Evolutionary conservation across 1,140 invertebrate species (phyloP), one percentile per base, ranked within the genome.

Genomic region (Trinorchestia longiramus): DNA sequence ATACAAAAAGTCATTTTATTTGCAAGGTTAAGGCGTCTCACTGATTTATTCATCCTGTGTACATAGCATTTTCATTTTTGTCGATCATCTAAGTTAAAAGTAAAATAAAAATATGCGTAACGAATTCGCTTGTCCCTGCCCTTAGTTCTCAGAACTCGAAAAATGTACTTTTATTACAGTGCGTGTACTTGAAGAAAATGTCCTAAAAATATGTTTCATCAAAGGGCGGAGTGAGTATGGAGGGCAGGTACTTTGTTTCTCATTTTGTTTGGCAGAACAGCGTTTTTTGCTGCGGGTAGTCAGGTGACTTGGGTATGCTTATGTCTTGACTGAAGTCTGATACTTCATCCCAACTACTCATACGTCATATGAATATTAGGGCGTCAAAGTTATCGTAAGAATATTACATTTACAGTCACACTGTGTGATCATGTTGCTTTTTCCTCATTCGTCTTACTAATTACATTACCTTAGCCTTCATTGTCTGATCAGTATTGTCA

Each of bases 61-160:
- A 96, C 42, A 41, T 95, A 45, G 28, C 44, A 96, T n/a, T 96
- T 28, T 19, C 42, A 36, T 90, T 96, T 87, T 42, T 43, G 43
- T 96, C 43, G n/a, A 96, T 96, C n/a, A 43, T 87, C 62, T 96
- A 41, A 44, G 96, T 42, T 77, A 77, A 77, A 28, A 36, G 36
- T 11, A 36, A 77, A 77, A 77, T 11, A 23, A 77, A 77, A 77
- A 15, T 77, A 77, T 77, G 11, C 36, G 15, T 77, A 11, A 77
- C 1, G 53, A 62, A 8, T 40, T 42, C 45, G 45, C 36, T 77
- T 77, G 62, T 77, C 62, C 8, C 36, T 77, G 62, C 28, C 62
- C 8, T 15, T 77, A 1, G 36, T 36, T 77, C 62, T 77, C 3
- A 77, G 62, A 36, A 23, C 62, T 77, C 62, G 3, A 36, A 23